Conservation (phyloP, 1,140 invertebrate species). For the Oreohelix idahoensis region DNA sequence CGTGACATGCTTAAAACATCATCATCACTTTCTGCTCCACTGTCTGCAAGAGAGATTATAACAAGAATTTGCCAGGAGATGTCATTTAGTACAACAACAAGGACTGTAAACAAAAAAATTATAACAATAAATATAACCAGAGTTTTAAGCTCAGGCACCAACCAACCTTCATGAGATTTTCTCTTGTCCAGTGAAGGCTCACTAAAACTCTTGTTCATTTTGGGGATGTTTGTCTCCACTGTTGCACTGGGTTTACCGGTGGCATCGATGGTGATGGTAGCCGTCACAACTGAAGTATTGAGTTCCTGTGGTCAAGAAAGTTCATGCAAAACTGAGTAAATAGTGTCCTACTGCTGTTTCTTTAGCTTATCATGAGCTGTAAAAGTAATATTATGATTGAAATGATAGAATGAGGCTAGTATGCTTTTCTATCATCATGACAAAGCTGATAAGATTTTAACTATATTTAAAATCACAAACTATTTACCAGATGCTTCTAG, state of each 20-base stretch:
- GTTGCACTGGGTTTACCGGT: constrained; percentile 54
- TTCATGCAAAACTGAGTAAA: not conserved
- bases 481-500: too few relatives aligned
- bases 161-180: constrained; percentile 8
- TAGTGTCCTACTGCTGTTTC: not conserved
- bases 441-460: too few relatives aligned
- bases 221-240: constrained; percentile 54
- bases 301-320: constrained; percentile 27
- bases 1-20: constrained; percentile 51
- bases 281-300: constrained; percentile 76
- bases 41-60: constrained; percentile 43
- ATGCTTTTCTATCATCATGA: too few relatives aligned
- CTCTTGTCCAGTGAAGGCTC: constrained; percentile 58
- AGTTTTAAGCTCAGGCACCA: not conserved
- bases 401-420: too few relatives aligned
- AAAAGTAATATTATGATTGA: too few relatives aligned
- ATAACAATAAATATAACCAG: not conserved
- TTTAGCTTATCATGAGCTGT: too few relatives aligned
- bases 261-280: constrained; percentile 78
- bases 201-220: constrained; percentile 64
- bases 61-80: too few relatives aligned
- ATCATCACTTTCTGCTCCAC: constrained; percentile 63
- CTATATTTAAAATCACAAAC: too few relatives aligned
- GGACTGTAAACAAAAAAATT: not conserved
- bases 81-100: too few relatives aligned